Evolutionary conservation across 2,113 vertebrate genomes (phyloP).

Genomic region (Phoenicopterus ruber): DNA sequence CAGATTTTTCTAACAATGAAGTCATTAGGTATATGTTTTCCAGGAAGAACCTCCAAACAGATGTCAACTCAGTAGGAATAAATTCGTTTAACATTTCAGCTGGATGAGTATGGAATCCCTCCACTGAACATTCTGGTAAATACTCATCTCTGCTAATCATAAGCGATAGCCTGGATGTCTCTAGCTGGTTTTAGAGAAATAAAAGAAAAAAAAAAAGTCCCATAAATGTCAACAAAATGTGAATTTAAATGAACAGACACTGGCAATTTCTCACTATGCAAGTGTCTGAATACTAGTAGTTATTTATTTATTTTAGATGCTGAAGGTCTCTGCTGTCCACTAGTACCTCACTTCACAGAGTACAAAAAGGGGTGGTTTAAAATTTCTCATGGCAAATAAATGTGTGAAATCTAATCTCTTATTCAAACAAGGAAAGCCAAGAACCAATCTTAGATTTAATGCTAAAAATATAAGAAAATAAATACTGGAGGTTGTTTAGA

Average conservation of each 20-base stretch:
- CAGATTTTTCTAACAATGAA: background rate
- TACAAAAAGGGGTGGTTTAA: background rate
- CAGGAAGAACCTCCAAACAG: background rate
- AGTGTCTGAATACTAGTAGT: background rate
- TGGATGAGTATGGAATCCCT: background rate
- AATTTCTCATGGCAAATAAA: background rate
- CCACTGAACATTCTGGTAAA: background rate
- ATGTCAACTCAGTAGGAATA: background rate
- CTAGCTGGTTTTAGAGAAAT: background rate
- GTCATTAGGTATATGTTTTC: background rate
- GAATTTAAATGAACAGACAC: background rate
- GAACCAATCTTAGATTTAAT: background rate
- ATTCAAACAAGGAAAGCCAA: background rate
- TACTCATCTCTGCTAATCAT: background rate
- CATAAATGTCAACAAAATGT: background rate
- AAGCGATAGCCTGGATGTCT: background rate
- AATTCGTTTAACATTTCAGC: background rate
- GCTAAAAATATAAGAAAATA: background rate
- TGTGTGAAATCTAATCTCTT: background rate
- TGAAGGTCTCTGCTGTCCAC: background rate
- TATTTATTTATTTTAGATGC: background rate
- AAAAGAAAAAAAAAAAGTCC: background rate
- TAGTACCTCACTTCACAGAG: background rate
- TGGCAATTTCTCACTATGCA: background rate
- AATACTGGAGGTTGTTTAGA: background rate